Conservation (phyloP, 92 coral and sea anemone genomes). For the Zoanthus gigantus region DNA sequence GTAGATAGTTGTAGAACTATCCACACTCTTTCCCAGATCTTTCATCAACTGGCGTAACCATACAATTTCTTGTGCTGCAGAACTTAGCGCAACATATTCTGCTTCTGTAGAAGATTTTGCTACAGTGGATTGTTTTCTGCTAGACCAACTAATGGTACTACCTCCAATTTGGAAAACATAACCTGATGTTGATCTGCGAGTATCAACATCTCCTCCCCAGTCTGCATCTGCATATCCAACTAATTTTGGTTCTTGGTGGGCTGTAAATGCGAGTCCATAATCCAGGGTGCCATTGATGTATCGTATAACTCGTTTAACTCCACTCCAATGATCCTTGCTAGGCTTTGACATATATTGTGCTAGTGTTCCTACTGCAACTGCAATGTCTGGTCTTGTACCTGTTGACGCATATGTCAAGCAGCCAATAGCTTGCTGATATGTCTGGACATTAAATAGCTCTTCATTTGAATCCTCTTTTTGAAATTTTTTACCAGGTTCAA, state of each 20-base stretch:
- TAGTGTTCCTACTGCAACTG: slow-evolving; percentile 48
- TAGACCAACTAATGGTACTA: slow-evolving; percentile 51
- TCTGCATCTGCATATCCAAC: not conserved
- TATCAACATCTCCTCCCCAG: slow-evolving; percentile 55
- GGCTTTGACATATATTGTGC: slow-evolving; percentile 58
- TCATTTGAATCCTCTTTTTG: slow-evolving; percentile 45
- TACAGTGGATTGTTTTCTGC: slow-evolving; percentile 49
- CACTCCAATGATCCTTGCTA: slow-evolving; percentile 56
- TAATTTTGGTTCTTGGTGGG: too few species aligned
- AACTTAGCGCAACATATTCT: slow-evolving; percentile 40
- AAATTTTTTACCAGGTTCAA: slow-evolving; percentile 71
- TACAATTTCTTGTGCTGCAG: slow-evolving; percentile 39
- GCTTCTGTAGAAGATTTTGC: slow-evolving; percentile 29
- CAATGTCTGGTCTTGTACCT: slow-evolving; percentile 74
- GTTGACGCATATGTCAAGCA: slow-evolving; percentile 66
- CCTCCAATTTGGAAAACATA: slow-evolving; percentile 26
- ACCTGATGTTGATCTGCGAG: slow-evolving; percentile 20
- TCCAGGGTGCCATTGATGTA: slow-evolving; percentile 69
- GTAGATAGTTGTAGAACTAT: not conserved
- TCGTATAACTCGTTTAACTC: slow-evolving; percentile 55
- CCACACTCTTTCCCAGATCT: slow-evolving; percentile 44
- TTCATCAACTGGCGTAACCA: slow-evolving; percentile 16
- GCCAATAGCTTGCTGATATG: slow-evolving; percentile 65
- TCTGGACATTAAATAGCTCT: slow-evolving; percentile 57
- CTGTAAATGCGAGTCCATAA: slow-evolving; percentile 22